Base-by-base conservation (phyloP, 2,888 invertebrate genomes). In the Steinernema hermaphroditum region DNA sequence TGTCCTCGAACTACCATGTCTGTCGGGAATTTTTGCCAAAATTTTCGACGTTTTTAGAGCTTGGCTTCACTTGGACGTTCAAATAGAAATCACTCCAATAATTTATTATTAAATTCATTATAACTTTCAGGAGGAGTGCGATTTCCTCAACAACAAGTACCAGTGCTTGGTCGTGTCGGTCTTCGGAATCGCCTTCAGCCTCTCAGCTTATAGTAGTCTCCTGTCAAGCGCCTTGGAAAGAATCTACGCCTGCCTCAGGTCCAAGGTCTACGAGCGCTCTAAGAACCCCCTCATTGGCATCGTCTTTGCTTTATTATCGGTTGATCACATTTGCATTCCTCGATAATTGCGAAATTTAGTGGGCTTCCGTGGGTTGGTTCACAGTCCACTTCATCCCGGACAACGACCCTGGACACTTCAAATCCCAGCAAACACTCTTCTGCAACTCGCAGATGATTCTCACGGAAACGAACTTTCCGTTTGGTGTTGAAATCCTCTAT, bases 61-160 rank as follows among this genome's bases (percentile, higher is more conserved):
- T n/a, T n/a, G n/a, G n/a, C n/a, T n/a, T n/a, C n/a, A n/a, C n/a
- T n/a, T n/a, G n/a, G n/a, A n/a, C n/a, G n/a, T n/a, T n/a, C n/a
- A n/a, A n/a, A n/a, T n/a, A n/a, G n/a, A n/a, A n/a, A n/a, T n/a
- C n/a, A n/a, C n/a, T n/a, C n/a, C n/a, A n/a, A n/a, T n/a, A n/a
- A n/a, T 37, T 4, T 12, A 37, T 37, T 37, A 4, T 8, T 8
- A 4, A 37, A 37, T 37, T 37, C 37, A 37, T n/a, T n/a, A n/a
- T n/a, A n/a, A n/a, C n/a, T n/a, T n/a, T 41, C 46, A 46, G 46
- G 22, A 46, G 9, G 46, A 46, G 46, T 46, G 46, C 46, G 46
- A 46, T 16, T 46, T 46, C 46, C 16, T 46, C n/a, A 12, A 4
- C 46, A 4, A 46, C n/a, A 46, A 16, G n/a, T 46, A 12, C 6